Percentiles rank a stretch among this genome's conserved stretches.
Conservation (phyloP, 2,888 invertebrate species). For the Dasypolia templi region DNA sequence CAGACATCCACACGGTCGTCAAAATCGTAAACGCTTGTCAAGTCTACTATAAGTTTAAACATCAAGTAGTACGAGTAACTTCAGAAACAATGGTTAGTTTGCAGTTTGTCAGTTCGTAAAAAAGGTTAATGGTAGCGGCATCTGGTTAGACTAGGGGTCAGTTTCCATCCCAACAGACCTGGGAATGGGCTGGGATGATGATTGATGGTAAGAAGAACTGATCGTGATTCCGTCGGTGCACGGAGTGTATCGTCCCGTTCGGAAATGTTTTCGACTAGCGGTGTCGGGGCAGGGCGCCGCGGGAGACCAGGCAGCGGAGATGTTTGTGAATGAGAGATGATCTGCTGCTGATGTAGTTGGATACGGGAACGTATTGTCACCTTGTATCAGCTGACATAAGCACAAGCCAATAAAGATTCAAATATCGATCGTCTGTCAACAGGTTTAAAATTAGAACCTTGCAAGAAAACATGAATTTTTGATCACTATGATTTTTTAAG, state of each 20-base stretch:
- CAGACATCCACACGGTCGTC: background rate
- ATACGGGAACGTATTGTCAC: constrained; percentile 21
- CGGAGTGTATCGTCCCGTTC: background rate
- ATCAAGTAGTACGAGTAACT: background rate
- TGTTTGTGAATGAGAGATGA: constrained; percentile 47
- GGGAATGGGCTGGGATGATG: constrained; percentile 23
- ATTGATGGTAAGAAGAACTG: constrained; percentile 39
- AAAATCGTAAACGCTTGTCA: background rate
- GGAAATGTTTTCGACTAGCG: constrained; percentile 19
- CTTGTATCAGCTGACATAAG: constrained; percentile 2
- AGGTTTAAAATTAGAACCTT: background rate
- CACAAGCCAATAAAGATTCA: background rate
- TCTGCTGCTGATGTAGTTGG: constrained; percentile 22
- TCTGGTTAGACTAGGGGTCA: constrained; percentile 39
- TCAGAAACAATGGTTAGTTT: constrained; percentile 14
- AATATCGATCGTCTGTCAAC: background rate
- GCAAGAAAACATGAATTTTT: background rate
- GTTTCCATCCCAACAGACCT: constrained; percentile 5
- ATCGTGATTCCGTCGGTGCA: constrained; percentile 27
- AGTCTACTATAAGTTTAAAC: background rate
- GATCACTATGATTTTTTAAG: too few relatives aligned
- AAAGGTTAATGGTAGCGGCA: constrained; percentile 22
- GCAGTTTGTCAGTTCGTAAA: constrained; percentile 14
- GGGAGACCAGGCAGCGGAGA: constrained; percentile 24
- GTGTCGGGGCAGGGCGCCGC: constrained; percentile 37